Conservation (phyloP, 2,113 vertebrate species). For the Elephas maximus region DNA sequence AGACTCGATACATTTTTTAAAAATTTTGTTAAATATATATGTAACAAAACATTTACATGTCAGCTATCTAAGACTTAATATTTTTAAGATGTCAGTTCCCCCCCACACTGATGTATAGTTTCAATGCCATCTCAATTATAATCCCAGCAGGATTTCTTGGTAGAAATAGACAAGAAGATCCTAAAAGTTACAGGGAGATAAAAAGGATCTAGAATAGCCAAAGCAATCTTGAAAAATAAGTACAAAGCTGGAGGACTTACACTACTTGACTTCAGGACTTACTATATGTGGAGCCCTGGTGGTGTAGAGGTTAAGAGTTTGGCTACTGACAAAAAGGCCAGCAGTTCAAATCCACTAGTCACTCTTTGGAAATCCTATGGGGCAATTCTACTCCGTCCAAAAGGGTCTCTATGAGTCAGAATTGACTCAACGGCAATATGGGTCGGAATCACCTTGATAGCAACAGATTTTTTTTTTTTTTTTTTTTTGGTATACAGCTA, state of each 20-base stretch:
- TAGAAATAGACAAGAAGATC: background rate
- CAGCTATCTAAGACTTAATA: background rate
- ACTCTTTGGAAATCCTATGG: no score
- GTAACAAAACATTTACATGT: background rate
- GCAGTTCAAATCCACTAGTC: no score
- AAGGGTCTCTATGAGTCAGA: no score
- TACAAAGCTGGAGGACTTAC: background rate
- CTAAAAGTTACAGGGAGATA: background rate
- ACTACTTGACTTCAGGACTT: background rate
- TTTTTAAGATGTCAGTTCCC: conserved; percentile 25
- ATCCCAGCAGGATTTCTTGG: background rate
- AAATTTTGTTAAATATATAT: background rate
- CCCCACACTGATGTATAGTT: background rate
- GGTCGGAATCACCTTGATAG: no score
- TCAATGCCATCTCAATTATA: background rate
- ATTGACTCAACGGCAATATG: no score
- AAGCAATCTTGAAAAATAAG: background rate
- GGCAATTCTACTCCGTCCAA: no score
- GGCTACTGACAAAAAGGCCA: no score
- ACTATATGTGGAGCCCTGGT: no score
- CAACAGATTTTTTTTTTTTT: no score
- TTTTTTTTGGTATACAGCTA: no score
- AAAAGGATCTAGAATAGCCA: background rate
- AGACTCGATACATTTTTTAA: background rate
- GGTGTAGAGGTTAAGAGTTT: no score